Base-by-base conservation (phyloP, 2,797 vertebrate species). In the Sebastes hubbsi region DNA sequence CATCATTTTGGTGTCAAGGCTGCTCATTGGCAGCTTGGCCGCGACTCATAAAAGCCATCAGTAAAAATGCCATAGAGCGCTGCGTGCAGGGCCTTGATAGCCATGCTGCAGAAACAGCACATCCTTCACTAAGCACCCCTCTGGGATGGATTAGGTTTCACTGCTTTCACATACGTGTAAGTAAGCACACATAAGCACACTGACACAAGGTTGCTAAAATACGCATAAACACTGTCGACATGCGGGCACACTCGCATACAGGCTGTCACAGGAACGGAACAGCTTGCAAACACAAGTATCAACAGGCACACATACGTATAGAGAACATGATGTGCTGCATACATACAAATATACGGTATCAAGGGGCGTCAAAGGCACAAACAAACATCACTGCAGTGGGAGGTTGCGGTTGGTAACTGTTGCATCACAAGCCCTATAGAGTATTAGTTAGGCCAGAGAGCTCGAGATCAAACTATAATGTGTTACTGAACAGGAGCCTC, bases 1-100 rank as follows among this genome's bases (percentile, higher is more conserved):
- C 90, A 92, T 91, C 90, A 91, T 92, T 86, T 79, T 24, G 30
- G 78, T 90, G 90, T 91, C 88, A 90, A 86, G 88, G 92, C 87
- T 85, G 86, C 87, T 83, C 88, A 84, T 86, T 78, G 61, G 85
- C 71, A 83, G 80, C 78, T 82, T 29, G 69, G 85, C 84, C 66
- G 81, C 71, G 42, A 79, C 87, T 84, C 80, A 72, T 91, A 88
- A 85, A 89, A 93, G 83, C 69, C 86, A 91, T 89, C 80, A 84
- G 85, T 89, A 83, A 91, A 91, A 91, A 86, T 77, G 85, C 77
- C 86, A 88, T 24, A 38, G 72, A 82, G 77, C 46, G 60, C 58
- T 73, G 70, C 58, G 34, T 54, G 60, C 77, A 66, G 70, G 87
- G 87, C 85, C 87, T 88, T 85, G 85, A 89, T 77, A 82, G 81